Base-by-base conservation (phyloP, 2,888 invertebrate genomes). In the Pherbina coryleti region DNA sequence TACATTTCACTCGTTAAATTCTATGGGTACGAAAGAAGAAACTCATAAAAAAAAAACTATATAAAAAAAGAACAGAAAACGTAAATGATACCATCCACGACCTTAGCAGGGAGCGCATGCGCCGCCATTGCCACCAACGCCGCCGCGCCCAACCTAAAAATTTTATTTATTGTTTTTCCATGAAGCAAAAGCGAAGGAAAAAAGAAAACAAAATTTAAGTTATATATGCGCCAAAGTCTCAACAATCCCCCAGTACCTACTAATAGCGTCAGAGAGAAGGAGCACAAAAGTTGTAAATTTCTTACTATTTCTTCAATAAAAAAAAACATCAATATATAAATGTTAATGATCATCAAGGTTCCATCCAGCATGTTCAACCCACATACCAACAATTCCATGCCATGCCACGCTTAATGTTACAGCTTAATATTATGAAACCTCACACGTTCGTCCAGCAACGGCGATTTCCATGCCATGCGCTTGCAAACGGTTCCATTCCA, bases 111-210 rank as follows among this genome's bases (percentile, higher is more conserved):
- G 31, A 71, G 71, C 28, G 69, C 70, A 44, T 60, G 70, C 60
- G 49, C 44, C 73, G 73, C 62, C 73, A 44, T 55, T 62, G 44
- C 72, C 64, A 55, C 34, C 76, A 53, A 55, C 60, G 44, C 62
- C 71, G 71, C 72, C 72, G 70, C 70, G 57, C 55, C 69, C 74
- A 78, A 62, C 74, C 28, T 75, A 19, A 78, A 74, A 49, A 66
- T 74, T 57, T 78, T 66, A 66, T 74, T 66, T 74, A 66, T 74
- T 28, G 51, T 66, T 25, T 74, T 74, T 74, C 28, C 19, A 25
- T 74, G 53, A n/a, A 25, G 37, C 34, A 71, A 71, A 25, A 44
- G 60, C 22, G 28, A 51, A 49, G 22, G 22, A 55, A 22, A 55
- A 55, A 60, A 60, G 14, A 19, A 22, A 25, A 55, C n/a, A 55